Percentiles rank a stretch among this genome's conserved stretches.
phyloP scores from a whole-genome alignment of 1,140 invertebrate species.

The Apocrypta bakeri region DNA sequence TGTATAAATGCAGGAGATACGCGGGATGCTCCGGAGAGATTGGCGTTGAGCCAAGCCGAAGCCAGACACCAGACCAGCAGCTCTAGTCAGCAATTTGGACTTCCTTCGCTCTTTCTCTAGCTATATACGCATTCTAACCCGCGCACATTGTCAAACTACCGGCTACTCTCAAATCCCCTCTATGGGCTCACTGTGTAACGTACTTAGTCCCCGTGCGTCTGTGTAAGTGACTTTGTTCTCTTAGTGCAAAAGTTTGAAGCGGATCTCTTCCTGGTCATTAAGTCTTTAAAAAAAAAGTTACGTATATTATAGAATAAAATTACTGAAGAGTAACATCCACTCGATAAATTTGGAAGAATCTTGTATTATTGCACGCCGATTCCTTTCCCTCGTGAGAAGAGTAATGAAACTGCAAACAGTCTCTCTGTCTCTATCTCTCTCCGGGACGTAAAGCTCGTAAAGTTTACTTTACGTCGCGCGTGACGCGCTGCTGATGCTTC shows the following conservation, averaged over 20 bases:
- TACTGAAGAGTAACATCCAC: not conserved
- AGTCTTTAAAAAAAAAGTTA: too few relatives aligned
- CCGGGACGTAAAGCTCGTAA: not conserved
- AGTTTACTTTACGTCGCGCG: not conserved
- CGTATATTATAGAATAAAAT: too few relatives aligned
- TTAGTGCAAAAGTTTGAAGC: too few relatives aligned
- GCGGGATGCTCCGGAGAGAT: conserved; percentile 51
- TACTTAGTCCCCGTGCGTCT: not conserved
- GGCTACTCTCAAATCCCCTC: not conserved
- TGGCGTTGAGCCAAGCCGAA: conserved; percentile 49
- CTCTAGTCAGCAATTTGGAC: conserved; percentile 17
- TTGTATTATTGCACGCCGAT: not conserved
- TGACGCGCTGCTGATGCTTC: not conserved
- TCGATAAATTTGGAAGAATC: not conserved
- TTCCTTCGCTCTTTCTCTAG: not conserved
- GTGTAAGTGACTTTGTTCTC: not conserved
- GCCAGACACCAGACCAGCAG: not conserved
- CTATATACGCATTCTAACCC: not conserved
- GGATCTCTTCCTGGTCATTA: too few relatives aligned
- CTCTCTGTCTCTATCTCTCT: too few relatives aligned
- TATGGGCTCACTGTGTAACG: not conserved
- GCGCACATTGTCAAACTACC: not conserved
- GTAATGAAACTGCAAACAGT: not conserved
- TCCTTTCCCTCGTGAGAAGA: not conserved
- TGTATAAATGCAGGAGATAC: conserved; percentile 14